phyloP scores from a whole-genome alignment of 2,888 invertebrate genomes.

The Tenthredo notha region DNA sequence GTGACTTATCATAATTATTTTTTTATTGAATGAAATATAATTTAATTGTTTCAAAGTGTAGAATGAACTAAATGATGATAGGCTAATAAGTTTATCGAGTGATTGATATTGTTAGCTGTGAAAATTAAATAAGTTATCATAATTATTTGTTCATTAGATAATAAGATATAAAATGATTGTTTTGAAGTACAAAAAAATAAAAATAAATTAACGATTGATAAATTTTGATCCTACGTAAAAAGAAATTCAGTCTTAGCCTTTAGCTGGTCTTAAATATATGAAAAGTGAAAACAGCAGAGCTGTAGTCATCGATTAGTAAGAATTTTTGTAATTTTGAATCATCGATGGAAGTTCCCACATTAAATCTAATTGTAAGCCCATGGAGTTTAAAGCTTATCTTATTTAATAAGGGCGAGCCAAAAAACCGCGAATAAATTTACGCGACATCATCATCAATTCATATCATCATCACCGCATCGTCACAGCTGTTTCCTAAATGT shows the following conservation, averaged over 20 bases:
- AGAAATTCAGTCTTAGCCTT: background rate
- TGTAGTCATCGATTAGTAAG: background rate
- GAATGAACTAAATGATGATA: background rate
- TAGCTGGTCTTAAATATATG: background rate
- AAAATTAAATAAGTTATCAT: background rate
- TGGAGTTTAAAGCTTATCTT: background rate
- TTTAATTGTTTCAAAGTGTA: background rate
- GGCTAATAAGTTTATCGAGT: background rate
- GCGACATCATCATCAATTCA: background rate
- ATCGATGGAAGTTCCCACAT: background rate
- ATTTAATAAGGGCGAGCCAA: background rate
- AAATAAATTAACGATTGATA: background rate
- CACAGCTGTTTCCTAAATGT: slow-evolving; percentile 24
- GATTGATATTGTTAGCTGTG: background rate
- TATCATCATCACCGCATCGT: background rate
- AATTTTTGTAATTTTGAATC: background rate
- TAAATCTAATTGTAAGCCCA: slow-evolving; percentile 22
- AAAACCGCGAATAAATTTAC: background rate
- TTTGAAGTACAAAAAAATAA: background rate
- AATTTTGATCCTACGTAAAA: background rate
- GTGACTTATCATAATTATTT: too few relatives aligned
- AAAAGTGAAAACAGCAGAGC: background rate
- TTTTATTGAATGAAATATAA: too few relatives aligned
- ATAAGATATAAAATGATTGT: background rate
- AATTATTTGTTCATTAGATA: background rate